phyloP scores from a whole-genome alignment of 2,888 invertebrate genomes.

The Macrophya annulata region DNA sequence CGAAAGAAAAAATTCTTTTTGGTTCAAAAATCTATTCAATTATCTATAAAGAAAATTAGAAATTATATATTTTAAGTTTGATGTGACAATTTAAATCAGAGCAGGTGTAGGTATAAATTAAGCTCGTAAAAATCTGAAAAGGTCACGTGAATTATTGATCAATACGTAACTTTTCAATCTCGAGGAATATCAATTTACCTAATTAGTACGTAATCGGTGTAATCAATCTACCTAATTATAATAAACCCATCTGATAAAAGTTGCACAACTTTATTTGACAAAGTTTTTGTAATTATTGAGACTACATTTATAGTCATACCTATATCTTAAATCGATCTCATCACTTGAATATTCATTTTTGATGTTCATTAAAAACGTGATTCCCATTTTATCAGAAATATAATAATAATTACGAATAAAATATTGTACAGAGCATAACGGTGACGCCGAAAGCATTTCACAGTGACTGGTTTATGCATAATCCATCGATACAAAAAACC shows the following conservation, averaged over 20 bases:
- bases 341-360: background rate
- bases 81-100: background rate
- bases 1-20: background rate
- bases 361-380: background rate
- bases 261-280: background rate
- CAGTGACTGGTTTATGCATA: conserved; percentile 62
- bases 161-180: background rate
- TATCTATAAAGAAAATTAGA: background rate
- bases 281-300: background rate
- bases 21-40: background rate
- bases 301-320: background rate
- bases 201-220: background rate
- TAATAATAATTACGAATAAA: conserved; percentile 9
- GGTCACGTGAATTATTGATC: background rate
- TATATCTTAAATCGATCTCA: background rate
- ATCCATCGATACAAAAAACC: conserved; percentile 50
- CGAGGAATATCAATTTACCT: background rate
- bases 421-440: conserved; percentile 62
- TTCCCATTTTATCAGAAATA: background rate
- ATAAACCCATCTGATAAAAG: background rate
- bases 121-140: background rate
- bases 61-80: background rate
- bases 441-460: conserved; percentile 64
- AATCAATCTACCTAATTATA: background rate
- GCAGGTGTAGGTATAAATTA: background rate